Evolutionary conservation across 2,888 invertebrate genomes (phyloP).

Genomic region (Drosophila aldrichi): DNA sequence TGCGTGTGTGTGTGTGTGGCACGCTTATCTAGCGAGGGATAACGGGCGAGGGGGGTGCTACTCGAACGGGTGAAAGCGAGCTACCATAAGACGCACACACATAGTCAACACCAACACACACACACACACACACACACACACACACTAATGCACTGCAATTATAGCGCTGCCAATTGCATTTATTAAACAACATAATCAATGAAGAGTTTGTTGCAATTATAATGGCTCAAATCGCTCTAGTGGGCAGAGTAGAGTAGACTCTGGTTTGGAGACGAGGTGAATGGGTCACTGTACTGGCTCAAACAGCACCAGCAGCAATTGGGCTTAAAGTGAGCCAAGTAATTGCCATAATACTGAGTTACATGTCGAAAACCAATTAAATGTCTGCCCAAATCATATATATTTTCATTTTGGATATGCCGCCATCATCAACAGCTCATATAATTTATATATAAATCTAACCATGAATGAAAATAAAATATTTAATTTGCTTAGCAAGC

Average conservation of each 20-base stretch:
- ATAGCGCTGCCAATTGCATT: conserved; percentile 44
- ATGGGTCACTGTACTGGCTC: conserved; percentile 30
- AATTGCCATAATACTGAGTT: background rate
- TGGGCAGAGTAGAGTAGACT: background rate
- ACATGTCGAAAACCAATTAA: background rate
- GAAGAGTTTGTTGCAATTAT: background rate
- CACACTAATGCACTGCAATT: conserved; percentile 45
- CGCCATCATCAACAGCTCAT: background rate
- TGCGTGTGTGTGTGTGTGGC: conserved; percentile 43
- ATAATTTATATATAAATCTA: background rate
- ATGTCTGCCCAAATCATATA: background rate
- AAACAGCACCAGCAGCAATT: background rate
- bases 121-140: background rate
- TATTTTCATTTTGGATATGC: no score
- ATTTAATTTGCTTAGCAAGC: no score
- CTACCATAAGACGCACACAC: conserved; percentile 32
- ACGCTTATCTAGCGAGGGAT: conserved; percentile 71
- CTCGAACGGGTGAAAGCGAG: conserved; percentile 64
- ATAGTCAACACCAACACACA: conserved; percentile 2
- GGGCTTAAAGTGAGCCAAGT: background rate
- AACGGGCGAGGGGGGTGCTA: conserved; percentile 40
- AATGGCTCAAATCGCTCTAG: background rate
- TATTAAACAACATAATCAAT: conserved; percentile 43
- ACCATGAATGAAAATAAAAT: no score
- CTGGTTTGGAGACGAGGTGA: conserved; percentile 23